A percentile compares a stretch with the other conserved stretches of the same genome.
These are phyloP conservation scores for Bicyclus anynana DNA, from an alignment of 1,140 invertebrate genomes.

Conservation along the genomic window DNA sequence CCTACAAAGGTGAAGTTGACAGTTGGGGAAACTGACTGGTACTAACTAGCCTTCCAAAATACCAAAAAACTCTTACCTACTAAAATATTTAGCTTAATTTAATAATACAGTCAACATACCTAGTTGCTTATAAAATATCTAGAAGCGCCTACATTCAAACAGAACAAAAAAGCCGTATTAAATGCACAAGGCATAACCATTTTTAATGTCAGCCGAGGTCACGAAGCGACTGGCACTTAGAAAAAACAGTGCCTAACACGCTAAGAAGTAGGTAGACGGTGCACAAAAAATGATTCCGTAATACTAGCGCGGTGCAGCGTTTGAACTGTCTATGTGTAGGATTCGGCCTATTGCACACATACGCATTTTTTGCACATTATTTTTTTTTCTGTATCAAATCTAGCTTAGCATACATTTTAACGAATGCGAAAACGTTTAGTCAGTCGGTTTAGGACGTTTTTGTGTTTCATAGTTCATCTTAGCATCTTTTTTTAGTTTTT, in stretches of 20 bases:
- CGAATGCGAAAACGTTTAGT: slow-evolving; percentile 7
- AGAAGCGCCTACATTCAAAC: slow-evolving; percentile 18
- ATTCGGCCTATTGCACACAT: slow-evolving; percentile 19
- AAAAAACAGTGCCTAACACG: slow-evolving; percentile 65
- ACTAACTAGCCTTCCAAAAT: too few relatives aligned
- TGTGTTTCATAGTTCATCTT: too few relatives aligned
- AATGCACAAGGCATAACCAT: slow-evolving; percentile 63
- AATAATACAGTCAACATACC: too few relatives aligned
- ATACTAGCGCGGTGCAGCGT: slow-evolving; percentile 40
- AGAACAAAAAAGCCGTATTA: slow-evolving; percentile 45
- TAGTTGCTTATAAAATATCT: slow-evolving; percentile 3
- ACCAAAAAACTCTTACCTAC: too few relatives aligned
- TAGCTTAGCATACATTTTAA: slow-evolving; percentile 15
- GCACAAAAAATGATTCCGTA: slow-evolving; percentile 65
- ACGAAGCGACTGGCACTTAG: slow-evolving; percentile 54
- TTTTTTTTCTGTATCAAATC: slow-evolving; percentile 13
- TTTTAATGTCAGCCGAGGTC: slow-evolving; percentile 72
- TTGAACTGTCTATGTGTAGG: slow-evolving; percentile 26
- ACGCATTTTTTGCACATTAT: slow-evolving; percentile 6
- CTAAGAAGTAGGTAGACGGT: slow-evolving; percentile 65
- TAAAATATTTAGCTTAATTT: too few relatives aligned
- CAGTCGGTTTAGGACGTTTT: background rate
- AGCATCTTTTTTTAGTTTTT: too few relatives aligned
- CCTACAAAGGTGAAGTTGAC: too few relatives aligned
- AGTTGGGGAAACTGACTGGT: too few relatives aligned